A percentile compares a stretch with the other conserved stretches of the same genome.
Evolutionary conservation across 2,888 invertebrate genomes (phyloP).

Genomic region (Cyclophora albipunctata): DNA sequence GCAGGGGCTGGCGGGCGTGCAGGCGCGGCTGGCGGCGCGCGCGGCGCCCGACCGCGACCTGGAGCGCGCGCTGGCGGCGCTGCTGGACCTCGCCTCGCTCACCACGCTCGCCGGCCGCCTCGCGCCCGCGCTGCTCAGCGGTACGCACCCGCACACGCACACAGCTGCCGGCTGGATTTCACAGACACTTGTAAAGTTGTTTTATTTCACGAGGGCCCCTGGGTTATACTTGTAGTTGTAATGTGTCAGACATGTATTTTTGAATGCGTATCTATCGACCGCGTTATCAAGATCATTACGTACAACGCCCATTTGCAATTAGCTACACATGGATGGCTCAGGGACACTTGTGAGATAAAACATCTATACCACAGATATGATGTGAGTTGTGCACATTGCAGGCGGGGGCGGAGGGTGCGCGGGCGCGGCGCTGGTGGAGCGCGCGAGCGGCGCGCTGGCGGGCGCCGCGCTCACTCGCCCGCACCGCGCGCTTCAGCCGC

Average conservation of each 20-base stretch:
- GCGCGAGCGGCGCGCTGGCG: constrained; percentile 47
- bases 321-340: too few relatives aligned
- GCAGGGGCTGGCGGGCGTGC: constrained; percentile 64
- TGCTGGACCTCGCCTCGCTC: constrained; percentile 66
- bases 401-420: constrained; percentile 25
- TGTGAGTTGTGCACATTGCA: background rate
- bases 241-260: background rate
- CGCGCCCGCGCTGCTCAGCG: constrained; percentile 55
- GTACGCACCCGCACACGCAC: constrained; percentile 25
- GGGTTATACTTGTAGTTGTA: background rate
- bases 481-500: constrained; percentile 39
- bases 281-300: too few relatives aligned
- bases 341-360: too few relatives aligned
- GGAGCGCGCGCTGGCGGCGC: constrained; percentile 62
- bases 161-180: constrained; percentile 6
- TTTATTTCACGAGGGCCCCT: too few relatives aligned
- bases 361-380: too few relatives aligned
- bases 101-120: constrained; percentile 63
- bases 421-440: constrained; percentile 51
- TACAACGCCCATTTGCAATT: too few relatives aligned
- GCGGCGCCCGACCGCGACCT: constrained; percentile 45
- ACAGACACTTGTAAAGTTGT: background rate
- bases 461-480: constrained; percentile 58
- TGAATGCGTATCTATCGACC: too few relatives aligned
- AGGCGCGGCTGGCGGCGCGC: constrained; percentile 52